Evolutionary conservation across 2,888 invertebrate species (phyloP).

Genomic region (Diaprepes abbreviatus): DNA sequence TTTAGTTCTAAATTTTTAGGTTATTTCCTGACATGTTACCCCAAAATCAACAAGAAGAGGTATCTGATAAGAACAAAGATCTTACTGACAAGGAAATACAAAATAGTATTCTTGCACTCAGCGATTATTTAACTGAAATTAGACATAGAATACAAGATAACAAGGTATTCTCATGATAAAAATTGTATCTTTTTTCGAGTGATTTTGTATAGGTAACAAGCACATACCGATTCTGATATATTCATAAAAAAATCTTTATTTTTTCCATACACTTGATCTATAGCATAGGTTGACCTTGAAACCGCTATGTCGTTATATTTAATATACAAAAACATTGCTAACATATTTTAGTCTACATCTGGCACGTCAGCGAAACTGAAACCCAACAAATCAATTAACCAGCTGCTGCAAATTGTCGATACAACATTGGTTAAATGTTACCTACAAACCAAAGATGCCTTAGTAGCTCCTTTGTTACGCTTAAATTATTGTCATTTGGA

Average conservation of each 20-base stretch:
- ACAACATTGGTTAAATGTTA: conserved; percentile 98
- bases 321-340: no score
- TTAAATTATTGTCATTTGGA: conserved; percentile 93
- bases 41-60: conserved; percentile 66
- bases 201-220: no score
- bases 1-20: no score
- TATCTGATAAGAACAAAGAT: conserved; percentile 68
- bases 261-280: no score
- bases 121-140: conserved; percentile 89
- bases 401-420: conserved; percentile 92
- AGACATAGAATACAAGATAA: conserved; percentile 70
- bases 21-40: conserved; percentile 88
- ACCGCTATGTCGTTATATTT: no score
- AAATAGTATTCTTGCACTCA: conserved; percentile 88
- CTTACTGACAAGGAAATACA: conserved; percentile 89
- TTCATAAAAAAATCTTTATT: no score
- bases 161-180: no score
- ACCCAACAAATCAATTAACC: conserved; percentile 72
- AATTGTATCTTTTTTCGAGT: no score
- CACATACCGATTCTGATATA: no score
- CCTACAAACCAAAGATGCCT: conserved; percentile 95
- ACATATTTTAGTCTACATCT: conserved; percentile 54
- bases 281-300: no score
- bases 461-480: conserved; percentile 91
- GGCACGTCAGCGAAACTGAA: conserved; percentile 65